Evolutionary conservation across 2,888 invertebrate genomes (phyloP).

Genomic region (Germaria angustata): DNA sequence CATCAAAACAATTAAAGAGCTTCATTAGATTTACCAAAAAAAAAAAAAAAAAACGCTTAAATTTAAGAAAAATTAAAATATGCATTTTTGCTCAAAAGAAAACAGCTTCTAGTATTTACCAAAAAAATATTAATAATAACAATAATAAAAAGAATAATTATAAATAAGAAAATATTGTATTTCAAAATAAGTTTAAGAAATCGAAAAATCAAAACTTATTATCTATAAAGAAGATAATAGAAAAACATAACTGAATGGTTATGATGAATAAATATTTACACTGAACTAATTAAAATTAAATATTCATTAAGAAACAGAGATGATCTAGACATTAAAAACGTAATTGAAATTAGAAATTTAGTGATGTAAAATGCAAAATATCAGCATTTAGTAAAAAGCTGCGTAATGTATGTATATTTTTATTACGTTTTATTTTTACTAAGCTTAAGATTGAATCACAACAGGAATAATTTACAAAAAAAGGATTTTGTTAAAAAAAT

Average conservation of each 20-base stretch:
- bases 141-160: background rate
- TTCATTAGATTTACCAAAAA: slow-evolving; percentile 56
- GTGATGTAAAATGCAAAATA: background rate
- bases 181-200: slow-evolving; percentile 8
- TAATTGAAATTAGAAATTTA: slow-evolving; percentile 25
- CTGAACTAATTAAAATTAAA: slow-evolving; percentile 1
- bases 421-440: slow-evolving; percentile 62
- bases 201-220: background rate
- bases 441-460: slow-evolving; percentile 43
- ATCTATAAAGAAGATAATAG: background rate
- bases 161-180: slow-evolving; percentile 1
- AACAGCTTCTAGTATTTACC: slow-evolving; percentile 47
- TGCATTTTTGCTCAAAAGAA: slow-evolving; percentile 45
- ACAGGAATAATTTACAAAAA: slow-evolving; percentile 8
- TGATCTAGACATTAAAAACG: background rate
- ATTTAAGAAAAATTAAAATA: slow-evolving; percentile 25
- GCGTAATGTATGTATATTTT: slow-evolving; percentile 58
- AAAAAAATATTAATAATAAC: slow-evolving; percentile 2
- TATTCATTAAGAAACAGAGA: background rate
- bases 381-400: slow-evolving; percentile 44
- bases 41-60: background rate
- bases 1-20: slow-evolving; percentile 58
- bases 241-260: too few species aligned
- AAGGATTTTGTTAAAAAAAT: slow-evolving; percentile 23
- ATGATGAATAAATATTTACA: slow-evolving; percentile 45